Conservation (phyloP, 2,113 vertebrate species). For the Corvus cornix region DNA sequence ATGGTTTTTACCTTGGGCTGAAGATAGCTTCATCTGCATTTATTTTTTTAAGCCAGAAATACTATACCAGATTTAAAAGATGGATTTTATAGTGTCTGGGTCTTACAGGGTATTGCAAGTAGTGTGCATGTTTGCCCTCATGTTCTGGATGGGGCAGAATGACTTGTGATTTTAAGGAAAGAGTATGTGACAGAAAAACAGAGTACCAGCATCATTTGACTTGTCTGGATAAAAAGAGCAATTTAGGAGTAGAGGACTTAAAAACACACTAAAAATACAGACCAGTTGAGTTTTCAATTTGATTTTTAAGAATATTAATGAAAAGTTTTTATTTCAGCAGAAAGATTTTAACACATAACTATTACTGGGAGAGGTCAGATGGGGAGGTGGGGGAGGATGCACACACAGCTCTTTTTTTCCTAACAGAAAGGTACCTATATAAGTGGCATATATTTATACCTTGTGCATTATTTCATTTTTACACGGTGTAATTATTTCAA, state of each 20-base stretch:
- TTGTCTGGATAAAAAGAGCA: not conserved
- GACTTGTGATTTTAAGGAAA: not conserved
- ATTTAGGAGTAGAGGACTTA: not conserved
- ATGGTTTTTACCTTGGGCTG: not conserved
- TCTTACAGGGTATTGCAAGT: not conserved
- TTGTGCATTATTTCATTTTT: not conserved
- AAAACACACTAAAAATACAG: not conserved
- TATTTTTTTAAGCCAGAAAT: not conserved
- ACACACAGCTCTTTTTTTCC: not conserved
- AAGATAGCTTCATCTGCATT: not conserved
- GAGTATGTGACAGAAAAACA: not conserved
- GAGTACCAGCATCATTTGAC: not conserved
- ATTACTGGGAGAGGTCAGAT: accelerated
- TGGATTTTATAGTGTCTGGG: not conserved
- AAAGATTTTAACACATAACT: not conserved
- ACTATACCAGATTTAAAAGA: not conserved
- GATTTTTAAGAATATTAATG: not conserved
- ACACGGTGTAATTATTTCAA: not conserved
- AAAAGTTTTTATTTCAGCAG: not conserved
- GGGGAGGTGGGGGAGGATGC: not conserved
- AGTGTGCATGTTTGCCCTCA: not conserved
- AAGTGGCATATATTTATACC: not conserved
- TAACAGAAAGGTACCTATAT: not conserved
- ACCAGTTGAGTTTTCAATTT: not conserved
- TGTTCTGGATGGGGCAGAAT: not conserved